Conservation (phyloP, 2,797 vertebrate species). For the Sylvia borin region DNA sequence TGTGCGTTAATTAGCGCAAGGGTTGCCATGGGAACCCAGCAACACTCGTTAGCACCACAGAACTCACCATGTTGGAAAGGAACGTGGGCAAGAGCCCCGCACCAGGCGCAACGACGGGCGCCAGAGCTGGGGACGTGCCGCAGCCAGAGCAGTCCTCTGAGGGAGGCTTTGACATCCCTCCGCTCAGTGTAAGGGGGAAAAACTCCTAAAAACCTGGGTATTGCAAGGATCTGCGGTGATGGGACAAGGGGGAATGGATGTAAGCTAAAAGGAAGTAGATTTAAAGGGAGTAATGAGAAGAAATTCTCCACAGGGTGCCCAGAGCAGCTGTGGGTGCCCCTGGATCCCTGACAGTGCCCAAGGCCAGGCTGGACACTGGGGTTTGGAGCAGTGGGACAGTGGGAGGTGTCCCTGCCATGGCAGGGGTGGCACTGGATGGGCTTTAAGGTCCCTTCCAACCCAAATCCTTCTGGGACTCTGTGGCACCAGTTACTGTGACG, state of each 20-base stretch:
- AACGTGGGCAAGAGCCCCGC: background rate
- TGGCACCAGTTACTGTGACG: too few relatives aligned
- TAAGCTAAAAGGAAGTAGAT: background rate
- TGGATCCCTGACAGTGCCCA: background rate
- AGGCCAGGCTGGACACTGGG: fast-evolving
- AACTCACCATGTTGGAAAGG: background rate
- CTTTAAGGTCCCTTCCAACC: background rate
- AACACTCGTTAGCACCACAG: background rate
- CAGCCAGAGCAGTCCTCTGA: background rate
- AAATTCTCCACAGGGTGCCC: background rate
- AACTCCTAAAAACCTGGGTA: background rate
- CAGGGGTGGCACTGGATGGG: background rate
- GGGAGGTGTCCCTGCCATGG: background rate
- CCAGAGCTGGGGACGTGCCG: background rate
- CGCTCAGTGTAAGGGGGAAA: background rate
- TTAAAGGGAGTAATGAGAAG: background rate
- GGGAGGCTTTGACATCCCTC: background rate
- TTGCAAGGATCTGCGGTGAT: background rate
- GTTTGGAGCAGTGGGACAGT: fast-evolving
- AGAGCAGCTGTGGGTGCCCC: background rate
- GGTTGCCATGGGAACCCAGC: conserved; percentile 38
- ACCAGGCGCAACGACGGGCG: background rate
- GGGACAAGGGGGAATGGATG: background rate
- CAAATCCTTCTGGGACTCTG: background rate
- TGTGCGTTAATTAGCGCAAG: background rate